phyloP scores from a whole-genome alignment of 1,140 invertebrate genomes.

The Hylaeus volcanicus region DNA sequence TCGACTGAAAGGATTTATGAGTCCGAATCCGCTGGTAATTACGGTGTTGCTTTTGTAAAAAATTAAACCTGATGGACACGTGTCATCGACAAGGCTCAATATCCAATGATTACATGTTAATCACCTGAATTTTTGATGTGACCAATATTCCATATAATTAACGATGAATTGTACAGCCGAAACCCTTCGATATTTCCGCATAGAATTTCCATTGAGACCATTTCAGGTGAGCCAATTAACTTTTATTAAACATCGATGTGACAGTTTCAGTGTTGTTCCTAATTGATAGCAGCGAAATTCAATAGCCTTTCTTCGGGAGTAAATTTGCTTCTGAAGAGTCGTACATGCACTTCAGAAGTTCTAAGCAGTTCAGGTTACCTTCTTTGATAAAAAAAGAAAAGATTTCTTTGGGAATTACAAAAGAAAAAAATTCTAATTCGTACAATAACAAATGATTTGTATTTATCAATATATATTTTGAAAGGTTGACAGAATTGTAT shows the following conservation, averaged over 20 bases:
- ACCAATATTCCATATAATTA: slow-evolving; percentile 50
- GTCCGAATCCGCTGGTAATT: background rate
- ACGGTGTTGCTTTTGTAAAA: background rate
- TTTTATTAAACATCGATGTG: background rate
- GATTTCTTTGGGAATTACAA: no score
- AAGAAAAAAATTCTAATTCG: no score
- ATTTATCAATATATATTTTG: no score
- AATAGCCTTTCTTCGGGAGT: no score
- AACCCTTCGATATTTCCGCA: background rate
- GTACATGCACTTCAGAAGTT: no score
- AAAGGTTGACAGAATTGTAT: no score
- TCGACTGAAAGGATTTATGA: background rate
- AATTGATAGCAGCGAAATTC: background rate
- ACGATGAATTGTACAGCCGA: slow-evolving; percentile 30
- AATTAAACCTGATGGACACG: slow-evolving; percentile 40
- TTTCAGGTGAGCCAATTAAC: slow-evolving; percentile 27
- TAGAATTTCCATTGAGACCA: slow-evolving; percentile 26
- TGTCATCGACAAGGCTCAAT: slow-evolving; percentile 45
- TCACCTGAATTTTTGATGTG: slow-evolving; percentile 38
- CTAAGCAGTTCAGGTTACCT: no score
- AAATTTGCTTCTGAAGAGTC: no score
- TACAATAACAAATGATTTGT: no score
- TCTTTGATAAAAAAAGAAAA: no score
- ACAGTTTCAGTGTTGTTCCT: background rate
- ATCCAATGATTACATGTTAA: slow-evolving; percentile 39